A percentile compares a stretch with the other conserved stretches of the same genome.
Conservation (phyloP, 1,140 invertebrate species). For the Apis laboriosa region DNA sequence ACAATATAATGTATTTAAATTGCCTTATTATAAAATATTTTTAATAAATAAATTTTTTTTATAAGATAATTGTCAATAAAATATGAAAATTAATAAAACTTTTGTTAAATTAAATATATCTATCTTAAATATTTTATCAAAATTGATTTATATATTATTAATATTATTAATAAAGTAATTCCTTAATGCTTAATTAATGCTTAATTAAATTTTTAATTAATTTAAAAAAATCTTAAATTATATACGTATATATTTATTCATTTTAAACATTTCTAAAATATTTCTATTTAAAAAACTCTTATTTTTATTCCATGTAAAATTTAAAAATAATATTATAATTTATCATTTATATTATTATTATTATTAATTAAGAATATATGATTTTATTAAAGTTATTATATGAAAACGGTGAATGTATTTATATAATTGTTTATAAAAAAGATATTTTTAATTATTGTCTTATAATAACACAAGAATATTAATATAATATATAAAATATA, state of each 20-base stretch:
- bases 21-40: not conserved
- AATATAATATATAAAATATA: no score
- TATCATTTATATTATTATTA: not conserved
- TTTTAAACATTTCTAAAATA: not conserved
- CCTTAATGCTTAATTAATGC: no score
- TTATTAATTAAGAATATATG: not conserved
- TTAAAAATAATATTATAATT: not conserved
- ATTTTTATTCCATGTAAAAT: not conserved
- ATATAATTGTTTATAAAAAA: constrained; percentile 4
- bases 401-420: not conserved
- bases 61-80: no score
- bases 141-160: not conserved
- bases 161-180: no score
- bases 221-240: not conserved
- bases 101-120: no score
- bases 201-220: not conserved
- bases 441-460: constrained; percentile 18
- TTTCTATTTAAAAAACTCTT: not conserved
- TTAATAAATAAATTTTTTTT: not conserved
- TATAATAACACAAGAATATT: not conserved
- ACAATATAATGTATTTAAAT: constrained; percentile 7
- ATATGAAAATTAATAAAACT: no score
- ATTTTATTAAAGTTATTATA: not conserved
- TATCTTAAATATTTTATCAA: not conserved
- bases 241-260: not conserved